These are phyloP conservation scores for Hyla sarda DNA, from an alignment of 2,113 vertebrate genomes.

Conservation along the genomic window DNA sequence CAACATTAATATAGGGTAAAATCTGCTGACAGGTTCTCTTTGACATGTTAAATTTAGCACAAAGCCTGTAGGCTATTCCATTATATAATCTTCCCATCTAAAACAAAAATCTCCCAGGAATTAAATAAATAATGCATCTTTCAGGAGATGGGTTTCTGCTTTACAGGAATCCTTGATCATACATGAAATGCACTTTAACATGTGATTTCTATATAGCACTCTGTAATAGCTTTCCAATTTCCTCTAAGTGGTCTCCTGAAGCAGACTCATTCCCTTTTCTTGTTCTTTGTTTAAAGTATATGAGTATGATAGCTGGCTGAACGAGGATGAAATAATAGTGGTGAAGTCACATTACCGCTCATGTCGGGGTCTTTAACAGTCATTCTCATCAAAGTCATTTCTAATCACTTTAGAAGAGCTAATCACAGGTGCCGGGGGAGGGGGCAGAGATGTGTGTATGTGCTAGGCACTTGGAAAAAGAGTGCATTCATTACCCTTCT, in stretches of 20 bases:
- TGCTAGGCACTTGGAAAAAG: constrained; percentile 75
- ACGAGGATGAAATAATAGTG: constrained; percentile 69
- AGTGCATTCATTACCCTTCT: constrained; percentile 74
- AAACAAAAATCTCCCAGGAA: constrained; percentile 13
- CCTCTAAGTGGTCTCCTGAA: constrained; percentile 65
- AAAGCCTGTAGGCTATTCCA: neutral
- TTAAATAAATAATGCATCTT: neutral
- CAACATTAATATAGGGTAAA: too few species aligned
- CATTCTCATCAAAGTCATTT: constrained; percentile 74
- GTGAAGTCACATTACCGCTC: constrained; percentile 71
- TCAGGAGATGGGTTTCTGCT: neutral
- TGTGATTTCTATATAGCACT: constrained; percentile 51
- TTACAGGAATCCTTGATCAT: constrained; percentile 57
- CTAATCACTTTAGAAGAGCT: constrained; percentile 78
- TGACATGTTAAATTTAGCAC: neutral
- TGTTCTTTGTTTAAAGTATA: constrained; percentile 70
- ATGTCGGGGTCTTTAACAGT: constrained; percentile 75
- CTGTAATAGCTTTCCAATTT: constrained; percentile 45
- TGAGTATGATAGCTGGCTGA: constrained; percentile 69
- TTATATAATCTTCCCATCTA: neutral
- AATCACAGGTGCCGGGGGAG: constrained; percentile 79
- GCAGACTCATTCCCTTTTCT: constrained; percentile 57
- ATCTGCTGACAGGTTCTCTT: neutral
- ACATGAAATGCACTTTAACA: constrained; percentile 63
- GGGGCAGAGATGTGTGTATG: constrained; percentile 76